Percentiles rank a stretch among this genome's conserved stretches.
Evolutionary conservation across 2,113 vertebrate species (phyloP).

Genomic region (Calyptommatus sinebrachiatus): DNA sequence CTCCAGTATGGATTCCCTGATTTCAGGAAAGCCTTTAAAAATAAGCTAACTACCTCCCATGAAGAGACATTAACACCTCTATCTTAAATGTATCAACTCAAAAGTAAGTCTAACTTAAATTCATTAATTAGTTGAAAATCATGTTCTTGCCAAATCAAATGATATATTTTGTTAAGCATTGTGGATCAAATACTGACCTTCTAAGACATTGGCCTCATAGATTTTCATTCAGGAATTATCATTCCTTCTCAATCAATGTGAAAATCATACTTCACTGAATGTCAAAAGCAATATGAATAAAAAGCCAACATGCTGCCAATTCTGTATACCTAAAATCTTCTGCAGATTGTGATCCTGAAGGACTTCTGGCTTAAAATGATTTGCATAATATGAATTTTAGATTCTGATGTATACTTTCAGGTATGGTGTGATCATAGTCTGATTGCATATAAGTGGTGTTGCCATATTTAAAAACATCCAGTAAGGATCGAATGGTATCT

Average conservation of each 20-base stretch:
- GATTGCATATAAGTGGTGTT: neutral
- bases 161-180: neutral
- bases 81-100: neutral
- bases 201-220: neutral
- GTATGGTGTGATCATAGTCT: neutral
- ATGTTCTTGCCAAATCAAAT: neutral
- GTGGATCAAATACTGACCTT: neutral
- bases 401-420: neutral
- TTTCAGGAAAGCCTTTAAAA: neutral
- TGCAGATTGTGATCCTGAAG: neutral
- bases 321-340: too few species aligned
- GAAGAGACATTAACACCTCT: neutral
- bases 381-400: neutral
- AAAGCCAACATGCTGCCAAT: too few species aligned
- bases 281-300: neutral
- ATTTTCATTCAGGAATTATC: neutral
- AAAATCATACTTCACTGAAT: neutral
- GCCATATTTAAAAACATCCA: conserved; percentile 2
- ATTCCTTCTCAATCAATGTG: neutral
- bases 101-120: neutral
- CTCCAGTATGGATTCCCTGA: neutral
- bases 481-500: neutral
- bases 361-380: neutral
- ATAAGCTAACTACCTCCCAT: neutral
- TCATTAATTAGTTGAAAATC: neutral